Evolutionary conservation across 2,888 invertebrate species (phyloP), one percentile per base, ranked within the genome.

Genomic region (Stomorhina lunata): DNA sequence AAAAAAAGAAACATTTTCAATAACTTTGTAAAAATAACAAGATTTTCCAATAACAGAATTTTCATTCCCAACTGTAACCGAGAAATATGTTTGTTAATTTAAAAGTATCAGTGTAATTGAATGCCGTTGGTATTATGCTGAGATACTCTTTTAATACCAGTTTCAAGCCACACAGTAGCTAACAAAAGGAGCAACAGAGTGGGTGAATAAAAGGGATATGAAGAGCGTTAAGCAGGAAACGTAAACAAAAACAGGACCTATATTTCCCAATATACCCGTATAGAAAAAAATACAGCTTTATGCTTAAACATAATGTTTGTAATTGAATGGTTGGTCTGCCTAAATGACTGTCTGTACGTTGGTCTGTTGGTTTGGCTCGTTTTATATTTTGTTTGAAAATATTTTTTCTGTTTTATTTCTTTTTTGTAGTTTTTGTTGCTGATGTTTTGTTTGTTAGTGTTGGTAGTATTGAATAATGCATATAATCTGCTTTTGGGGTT

Each of bases 401-500:
- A 10, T 32, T 45, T 71, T 50, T 40, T 29, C 15, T 34, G 32
- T 12, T 65, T 22, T 34, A 22, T 65, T 20, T 20, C 48, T 40
- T 17, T 10, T 53, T 61, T 61, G 10, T 37, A 34, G n/a, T 55
- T 63, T 45, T 55, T 40, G 40, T 66, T 40, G 22, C 48, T 37
- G 20, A 20, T 45, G 34, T 68, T 48, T 68, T 76, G 48, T 76
- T 68, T 59, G 48, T 17, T 71, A 55, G 53, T 55, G 69, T 34
- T 69, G 55, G 55, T 71, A 12, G 45, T 73, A 75, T 78, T 81
- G 78, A 81, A 81, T 81, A 81, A 81, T 81, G 69, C 29, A 81
- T 78, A 81, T 65, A 69, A 81, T 73, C 81, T 75, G 73, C 73
- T 81, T 78, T 78, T 73, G 69, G 71, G 78, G 78, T 81, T 78